These are phyloP conservation scores for Saguinus imperator DNA, from an alignment of 2,113 vertebrate species.

Conservation along the genomic window DNA sequence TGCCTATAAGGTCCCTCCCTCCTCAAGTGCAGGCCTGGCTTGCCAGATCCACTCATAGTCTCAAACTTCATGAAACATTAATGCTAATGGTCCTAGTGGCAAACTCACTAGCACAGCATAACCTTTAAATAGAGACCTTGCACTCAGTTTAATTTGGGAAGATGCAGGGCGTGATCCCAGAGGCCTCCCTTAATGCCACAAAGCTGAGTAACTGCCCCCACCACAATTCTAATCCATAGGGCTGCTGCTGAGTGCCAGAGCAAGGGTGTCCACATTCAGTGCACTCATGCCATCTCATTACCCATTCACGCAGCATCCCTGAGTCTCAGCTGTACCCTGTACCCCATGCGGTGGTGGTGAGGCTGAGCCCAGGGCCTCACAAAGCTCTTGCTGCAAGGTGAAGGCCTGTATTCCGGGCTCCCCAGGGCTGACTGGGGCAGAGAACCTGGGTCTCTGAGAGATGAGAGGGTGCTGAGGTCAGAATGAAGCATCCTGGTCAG, in stretches of 20 bases:
- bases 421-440: neutral
- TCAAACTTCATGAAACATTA: slow-evolving; percentile 72
- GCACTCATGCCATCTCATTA: rapidly evolving
- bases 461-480: neutral
- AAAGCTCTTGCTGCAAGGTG: neutral
- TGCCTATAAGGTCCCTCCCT: neutral
- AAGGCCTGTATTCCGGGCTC: neutral
- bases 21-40: neutral
- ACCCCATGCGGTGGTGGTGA: rapidly evolving
- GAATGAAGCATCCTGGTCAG: neutral
- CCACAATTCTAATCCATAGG: neutral
- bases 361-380: neutral
- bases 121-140: neutral
- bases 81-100: slow-evolving; percentile 69
- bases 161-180: neutral
- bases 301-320: neutral
- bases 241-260: rapidly evolving
- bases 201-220: neutral
- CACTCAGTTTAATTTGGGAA: neutral
- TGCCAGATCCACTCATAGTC: slow-evolving; percentile 37
- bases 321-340: neutral
- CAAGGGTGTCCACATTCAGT: rapidly evolving
- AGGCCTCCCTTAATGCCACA: slow-evolving; percentile 56
- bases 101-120: slow-evolving; percentile 65
- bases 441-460: neutral